Evolutionary conservation across 2,797 vertebrate genomes (phyloP).

Genomic region (Botia kubotai): DNA sequence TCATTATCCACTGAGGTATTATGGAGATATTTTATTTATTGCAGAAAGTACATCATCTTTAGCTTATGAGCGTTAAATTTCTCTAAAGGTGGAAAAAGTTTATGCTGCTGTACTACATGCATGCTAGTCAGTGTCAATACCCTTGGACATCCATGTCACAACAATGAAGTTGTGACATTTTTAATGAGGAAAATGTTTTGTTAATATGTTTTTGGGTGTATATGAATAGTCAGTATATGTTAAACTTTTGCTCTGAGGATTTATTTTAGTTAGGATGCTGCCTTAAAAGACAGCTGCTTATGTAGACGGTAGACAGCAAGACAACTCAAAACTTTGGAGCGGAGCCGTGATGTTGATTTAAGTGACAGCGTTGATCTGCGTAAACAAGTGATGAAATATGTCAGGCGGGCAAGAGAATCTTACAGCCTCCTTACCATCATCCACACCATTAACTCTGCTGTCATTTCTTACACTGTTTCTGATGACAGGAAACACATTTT

Average conservation of each 20-base stretch:
- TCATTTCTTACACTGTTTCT: not conserved
- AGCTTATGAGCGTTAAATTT: not conserved
- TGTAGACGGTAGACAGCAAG: not conserved
- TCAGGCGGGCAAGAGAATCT: not conserved
- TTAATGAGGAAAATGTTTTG: no score
- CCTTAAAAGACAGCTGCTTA: not conserved
- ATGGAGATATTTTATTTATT: not conserved
- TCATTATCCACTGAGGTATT: conserved; percentile 5
- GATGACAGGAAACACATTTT: not conserved
- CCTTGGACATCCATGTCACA: no score
- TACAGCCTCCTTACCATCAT: not conserved
- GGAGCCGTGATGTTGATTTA: not conserved
- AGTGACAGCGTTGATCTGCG: not conserved
- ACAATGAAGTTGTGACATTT: no score
- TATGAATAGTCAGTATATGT: no score
- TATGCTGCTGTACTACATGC: not conserved
- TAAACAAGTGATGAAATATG: not conserved
- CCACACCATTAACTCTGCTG: not conserved
- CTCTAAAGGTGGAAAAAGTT: not conserved
- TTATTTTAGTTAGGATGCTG: not conserved
- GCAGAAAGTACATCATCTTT: not conserved
- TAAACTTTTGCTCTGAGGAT: no score
- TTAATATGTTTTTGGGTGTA: no score
- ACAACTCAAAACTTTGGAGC: not conserved
- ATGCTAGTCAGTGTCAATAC: not conserved